Conservation (phyloP, 2,113 vertebrate species). For the Rhodinocichla rosea region DNA sequence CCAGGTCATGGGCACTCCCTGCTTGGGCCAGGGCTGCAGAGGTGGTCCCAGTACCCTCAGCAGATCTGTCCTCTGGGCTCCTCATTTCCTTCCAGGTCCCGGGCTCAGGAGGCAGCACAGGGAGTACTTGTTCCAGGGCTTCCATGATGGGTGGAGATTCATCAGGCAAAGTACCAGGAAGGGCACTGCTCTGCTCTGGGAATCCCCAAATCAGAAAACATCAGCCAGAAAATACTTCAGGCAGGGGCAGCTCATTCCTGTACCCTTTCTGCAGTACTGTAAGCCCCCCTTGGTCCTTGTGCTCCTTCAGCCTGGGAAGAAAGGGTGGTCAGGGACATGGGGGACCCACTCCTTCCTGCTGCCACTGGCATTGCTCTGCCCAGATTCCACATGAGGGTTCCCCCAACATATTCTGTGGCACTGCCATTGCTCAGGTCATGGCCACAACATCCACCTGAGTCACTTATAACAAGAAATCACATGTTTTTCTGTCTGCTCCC, state of each 20-base stretch:
- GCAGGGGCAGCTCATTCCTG: background rate
- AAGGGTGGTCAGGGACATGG: fast-evolving
- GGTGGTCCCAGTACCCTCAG: fast-evolving
- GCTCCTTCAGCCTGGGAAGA: background rate
- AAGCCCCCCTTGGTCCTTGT: background rate
- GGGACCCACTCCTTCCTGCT: background rate
- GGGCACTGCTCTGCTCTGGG: background rate
- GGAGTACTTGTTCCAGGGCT: background rate
- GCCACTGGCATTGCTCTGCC: background rate
- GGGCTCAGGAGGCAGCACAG: background rate
- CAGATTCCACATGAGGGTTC: background rate
- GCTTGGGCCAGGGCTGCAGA: fast-evolving
- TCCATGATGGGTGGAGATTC: background rate
- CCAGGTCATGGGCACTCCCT: background rate
- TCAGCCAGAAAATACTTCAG: background rate
- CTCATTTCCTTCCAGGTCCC: background rate
- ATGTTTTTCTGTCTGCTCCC: background rate
- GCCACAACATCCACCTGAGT: background rate
- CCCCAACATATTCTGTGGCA: background rate
- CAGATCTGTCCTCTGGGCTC: background rate
- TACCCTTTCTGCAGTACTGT: background rate
- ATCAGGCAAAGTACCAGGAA: fast-evolving
- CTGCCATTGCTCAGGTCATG: background rate
- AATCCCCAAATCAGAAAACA: background rate
- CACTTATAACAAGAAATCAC: background rate